These are phyloP conservation scores for Oncorhynchus nerka DNA, from an alignment of 2,113 vertebrate genomes.

Conservation along the genomic window DNA sequence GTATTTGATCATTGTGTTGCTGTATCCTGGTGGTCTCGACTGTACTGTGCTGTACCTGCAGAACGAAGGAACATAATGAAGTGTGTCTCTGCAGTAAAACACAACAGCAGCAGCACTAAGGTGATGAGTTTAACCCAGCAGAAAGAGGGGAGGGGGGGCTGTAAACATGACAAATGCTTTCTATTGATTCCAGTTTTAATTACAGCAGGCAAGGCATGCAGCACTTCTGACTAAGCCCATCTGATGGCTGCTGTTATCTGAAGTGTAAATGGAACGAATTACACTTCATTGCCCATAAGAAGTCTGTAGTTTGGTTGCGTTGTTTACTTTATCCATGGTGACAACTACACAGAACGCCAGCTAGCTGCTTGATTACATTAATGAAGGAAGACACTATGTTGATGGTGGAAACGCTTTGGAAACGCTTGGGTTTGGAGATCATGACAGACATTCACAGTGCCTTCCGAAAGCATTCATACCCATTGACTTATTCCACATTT, in stretches of 20 bases:
- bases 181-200: constrained; percentile 99
- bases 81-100: constrained; percentile 99
- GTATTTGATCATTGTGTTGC: constrained; percentile 33
- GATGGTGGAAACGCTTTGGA: no score
- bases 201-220: constrained; percentile 98
- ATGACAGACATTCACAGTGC: no score
- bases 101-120: constrained; percentile 90
- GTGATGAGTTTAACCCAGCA: constrained; percentile 99
- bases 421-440: no score
- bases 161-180: constrained; percentile 99
- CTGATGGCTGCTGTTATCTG: constrained; percentile 90
- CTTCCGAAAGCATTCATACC: no score
- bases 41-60: constrained; percentile 88
- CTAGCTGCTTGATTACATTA: constrained; percentile 87
- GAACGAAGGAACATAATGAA: constrained; percentile 88
- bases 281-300: constrained; percentile 98
- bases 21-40: constrained; percentile 84
- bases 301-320: constrained; percentile 93
- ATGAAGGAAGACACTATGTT: constrained; percentile 77
- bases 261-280: constrained; percentile 99
- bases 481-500: no score
- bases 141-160: constrained; percentile 87
- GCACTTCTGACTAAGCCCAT: constrained; percentile 99
- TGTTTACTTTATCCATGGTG: constrained; percentile 93
- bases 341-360: constrained; percentile 80